phyloP scores from a whole-genome alignment of 2,888 invertebrate species.

The Calameuta filiformis region DNA sequence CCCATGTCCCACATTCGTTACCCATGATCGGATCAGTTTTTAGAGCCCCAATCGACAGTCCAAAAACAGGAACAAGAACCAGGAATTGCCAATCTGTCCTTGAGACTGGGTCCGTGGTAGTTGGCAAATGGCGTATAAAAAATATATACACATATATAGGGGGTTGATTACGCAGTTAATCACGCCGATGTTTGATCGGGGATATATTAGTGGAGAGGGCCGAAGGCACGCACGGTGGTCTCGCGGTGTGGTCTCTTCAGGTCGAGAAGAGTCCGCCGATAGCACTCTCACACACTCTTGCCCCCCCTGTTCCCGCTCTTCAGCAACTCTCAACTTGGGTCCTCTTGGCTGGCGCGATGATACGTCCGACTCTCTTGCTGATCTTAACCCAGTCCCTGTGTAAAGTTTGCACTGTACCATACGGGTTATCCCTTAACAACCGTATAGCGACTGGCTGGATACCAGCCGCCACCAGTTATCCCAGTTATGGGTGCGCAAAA shows the following conservation, averaged over 20 bases:
- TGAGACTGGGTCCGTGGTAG: not conserved
- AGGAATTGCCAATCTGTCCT: not conserved
- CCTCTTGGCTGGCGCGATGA: not conserved
- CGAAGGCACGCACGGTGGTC: slow-evolving; percentile 60
- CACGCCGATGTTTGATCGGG: slow-evolving; percentile 53
- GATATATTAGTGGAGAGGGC: slow-evolving; percentile 51
- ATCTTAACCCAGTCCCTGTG: slow-evolving; percentile 6
- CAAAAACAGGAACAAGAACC: not conserved
- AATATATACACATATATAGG: slow-evolving; percentile 1
- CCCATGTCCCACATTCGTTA: not conserved
- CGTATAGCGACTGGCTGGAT: not conserved
- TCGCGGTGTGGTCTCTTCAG: slow-evolving; percentile 61
- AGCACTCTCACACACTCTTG: slow-evolving; percentile 45
- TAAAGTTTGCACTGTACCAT: not conserved
- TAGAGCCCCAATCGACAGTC: not conserved
- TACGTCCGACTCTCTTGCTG: slow-evolving; percentile 15
- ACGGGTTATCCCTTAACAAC: not conserved
- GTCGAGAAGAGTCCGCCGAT: slow-evolving; percentile 49
- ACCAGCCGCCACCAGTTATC: not conserved
- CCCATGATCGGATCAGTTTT: not conserved
- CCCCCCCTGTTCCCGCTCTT: slow-evolving; percentile 19
- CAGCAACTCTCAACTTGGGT: slow-evolving; percentile 3
- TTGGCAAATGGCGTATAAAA: not conserved
- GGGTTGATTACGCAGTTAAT: slow-evolving; percentile 45
- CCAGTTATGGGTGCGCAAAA: not conserved